Conservation (phyloP, 64 coral and sea anemone species). For the Stichodactyla mertensii region DNA sequence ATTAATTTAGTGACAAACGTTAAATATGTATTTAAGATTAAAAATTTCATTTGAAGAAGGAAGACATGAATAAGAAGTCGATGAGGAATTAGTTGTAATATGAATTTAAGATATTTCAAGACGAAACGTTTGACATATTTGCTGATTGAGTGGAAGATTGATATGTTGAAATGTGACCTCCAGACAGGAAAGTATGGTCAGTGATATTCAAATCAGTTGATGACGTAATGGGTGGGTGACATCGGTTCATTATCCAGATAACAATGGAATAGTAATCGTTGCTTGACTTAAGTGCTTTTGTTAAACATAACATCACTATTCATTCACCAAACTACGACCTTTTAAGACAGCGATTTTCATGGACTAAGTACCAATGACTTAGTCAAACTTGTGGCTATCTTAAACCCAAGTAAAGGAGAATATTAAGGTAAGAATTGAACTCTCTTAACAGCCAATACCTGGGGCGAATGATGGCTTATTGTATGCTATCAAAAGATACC, state of each 20-base stretch:
- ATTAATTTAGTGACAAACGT: background rate
- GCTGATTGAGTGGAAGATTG: background rate
- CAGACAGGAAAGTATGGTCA: background rate
- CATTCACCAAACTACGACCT: conserved; percentile 3
- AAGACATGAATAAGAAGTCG: background rate
- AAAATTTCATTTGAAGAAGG: background rate
- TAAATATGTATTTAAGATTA: background rate
- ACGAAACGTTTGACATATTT: background rate
- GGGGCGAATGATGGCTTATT: background rate
- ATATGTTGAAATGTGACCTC: background rate
- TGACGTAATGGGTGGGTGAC: conserved; percentile 17
- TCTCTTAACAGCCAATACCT: background rate
- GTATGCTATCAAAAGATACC: background rate
- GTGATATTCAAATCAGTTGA: background rate
- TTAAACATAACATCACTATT: background rate
- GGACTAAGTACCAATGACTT: background rate
- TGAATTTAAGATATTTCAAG: background rate
- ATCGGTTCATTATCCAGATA: background rate
- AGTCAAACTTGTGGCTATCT: background rate
- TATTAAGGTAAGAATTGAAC: background rate
- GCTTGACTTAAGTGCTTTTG: background rate
- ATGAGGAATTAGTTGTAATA: background rate
- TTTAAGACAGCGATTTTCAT: background rate
- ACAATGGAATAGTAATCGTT: background rate
- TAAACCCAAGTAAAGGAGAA: background rate